These are phyloP conservation scores for Pavo muticus DNA, from an alignment of 2,113 vertebrate genomes.

Conservation along the genomic window DNA sequence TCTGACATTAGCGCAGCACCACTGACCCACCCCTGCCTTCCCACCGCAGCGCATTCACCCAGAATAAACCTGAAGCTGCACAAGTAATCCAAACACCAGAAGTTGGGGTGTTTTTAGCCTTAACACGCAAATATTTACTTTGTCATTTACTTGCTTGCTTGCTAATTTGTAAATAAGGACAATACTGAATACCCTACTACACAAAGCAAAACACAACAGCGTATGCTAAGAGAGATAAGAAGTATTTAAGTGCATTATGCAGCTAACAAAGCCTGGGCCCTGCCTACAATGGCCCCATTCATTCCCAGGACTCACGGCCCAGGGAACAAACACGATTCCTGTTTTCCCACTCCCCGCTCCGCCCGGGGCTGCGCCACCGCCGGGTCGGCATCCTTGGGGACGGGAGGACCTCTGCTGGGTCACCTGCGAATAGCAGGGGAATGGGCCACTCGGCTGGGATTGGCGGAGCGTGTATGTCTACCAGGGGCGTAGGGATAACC, in stretches of 20 bases:
- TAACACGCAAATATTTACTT: conserved; percentile 32
- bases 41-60: rapidly evolving
- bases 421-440: neutral
- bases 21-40: neutral
- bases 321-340: neutral
- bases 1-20: neutral
- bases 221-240: neutral
- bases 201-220: neutral
- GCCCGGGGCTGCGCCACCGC: neutral
- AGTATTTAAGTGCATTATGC: neutral
- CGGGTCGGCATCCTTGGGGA: conserved; percentile 2
- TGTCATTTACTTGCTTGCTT: conserved; percentile 3
- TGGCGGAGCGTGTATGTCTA: rapidly evolving
- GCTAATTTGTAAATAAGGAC: neutral
- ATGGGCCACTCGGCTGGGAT: too few species aligned
- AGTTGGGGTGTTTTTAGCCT: conserved; percentile 55
- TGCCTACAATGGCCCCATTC: conserved; percentile 39
- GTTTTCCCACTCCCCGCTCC: neutral
- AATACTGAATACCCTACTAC: neutral
- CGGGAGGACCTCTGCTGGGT: conserved; percentile 28
- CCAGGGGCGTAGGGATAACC: rapidly evolving
- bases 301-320: neutral
- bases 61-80: neutral
- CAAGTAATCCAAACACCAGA: conserved; percentile 29
- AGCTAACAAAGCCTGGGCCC: neutral